Evolutionary conservation across 53 echinoderm and acorn worm species (phyloP), one percentile per base, ranked within the genome.

Genomic region (Henricia sp.): DNA sequence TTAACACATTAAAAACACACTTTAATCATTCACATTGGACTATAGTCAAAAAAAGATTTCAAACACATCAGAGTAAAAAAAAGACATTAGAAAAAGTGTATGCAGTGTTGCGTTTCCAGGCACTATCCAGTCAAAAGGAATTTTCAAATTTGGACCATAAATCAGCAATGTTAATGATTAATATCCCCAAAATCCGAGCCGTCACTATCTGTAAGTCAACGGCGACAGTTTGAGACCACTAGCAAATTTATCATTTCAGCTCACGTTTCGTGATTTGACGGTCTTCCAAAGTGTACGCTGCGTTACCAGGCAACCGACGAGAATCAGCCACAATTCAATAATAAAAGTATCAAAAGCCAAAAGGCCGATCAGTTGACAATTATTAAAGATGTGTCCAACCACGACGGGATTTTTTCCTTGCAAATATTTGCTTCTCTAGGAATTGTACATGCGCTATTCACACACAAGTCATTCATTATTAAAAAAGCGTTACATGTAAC

Each of bases 281-380:
- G 39, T 67, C 39, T 52, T 37, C 53, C 74, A 74, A 2, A 74
- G 55, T 54, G 58, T 76, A 41, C 76, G 39, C 25, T 24, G 40
- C 6, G 76, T 57, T 40, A 38, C 76, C 58, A 41, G 29, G 76
- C 76, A 76, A 76, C 76, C 41, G 6, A 26, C 28, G 25, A 57
- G 59, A 76, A 26, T 5, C 11, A 24, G 27, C 29, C 29, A 56
- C 58, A 75, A 27, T 41, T 75, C 75, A 75, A 58, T 70, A 46
- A 44, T 70, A 21, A 76, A 17, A 59, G 57, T 67, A 28, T 76
- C 76, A 76, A 76, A n/a, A 58, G 58, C 26, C 58, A 76, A 38
- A 39, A 37, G 56, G 74, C 37, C 26, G 41, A 41, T 58, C 16
- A 39, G 37, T 59, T 39, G 59, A 19, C 41, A 20, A 75, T 56